Percentiles rank a stretch among this genome's conserved stretches.
These are phyloP conservation scores for Pocillopora verrucosa DNA, from an alignment of 64 coral and sea anemone species.

Conservation along the genomic window DNA sequence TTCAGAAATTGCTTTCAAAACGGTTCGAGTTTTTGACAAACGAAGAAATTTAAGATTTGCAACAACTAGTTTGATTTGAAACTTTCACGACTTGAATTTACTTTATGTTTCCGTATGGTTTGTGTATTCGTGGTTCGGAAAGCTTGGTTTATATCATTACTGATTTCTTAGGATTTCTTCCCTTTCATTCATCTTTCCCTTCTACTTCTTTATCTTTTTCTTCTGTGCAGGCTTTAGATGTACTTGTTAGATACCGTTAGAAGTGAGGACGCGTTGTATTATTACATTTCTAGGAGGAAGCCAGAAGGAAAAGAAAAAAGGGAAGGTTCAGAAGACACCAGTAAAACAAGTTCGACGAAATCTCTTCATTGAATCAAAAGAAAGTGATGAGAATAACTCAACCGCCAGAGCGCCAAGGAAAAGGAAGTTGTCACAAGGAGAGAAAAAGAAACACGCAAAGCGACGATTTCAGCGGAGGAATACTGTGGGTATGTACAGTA, in stretches of 20 bases:
- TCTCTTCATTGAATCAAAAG: conserved; percentile 61
- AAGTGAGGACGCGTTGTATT: no score
- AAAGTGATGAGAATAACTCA: conserved; percentile 18
- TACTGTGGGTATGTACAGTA: conserved; percentile 22
- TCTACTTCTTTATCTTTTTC: neutral
- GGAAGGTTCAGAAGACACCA: conserved; percentile 55
- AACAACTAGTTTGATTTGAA: neutral
- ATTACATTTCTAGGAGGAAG: neutral
- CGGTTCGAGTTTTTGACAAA: no score
- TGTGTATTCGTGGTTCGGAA: neutral
- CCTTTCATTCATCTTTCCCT: no score
- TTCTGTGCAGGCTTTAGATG: neutral
- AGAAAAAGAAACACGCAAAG: conserved; percentile 3
- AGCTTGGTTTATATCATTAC: neutral
- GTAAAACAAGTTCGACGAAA: conserved; percentile 91
- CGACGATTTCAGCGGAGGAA: conserved; percentile 21
- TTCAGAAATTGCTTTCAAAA: no score
- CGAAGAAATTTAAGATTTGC: no score
- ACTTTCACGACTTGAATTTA: neutral
- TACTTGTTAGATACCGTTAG: neutral
- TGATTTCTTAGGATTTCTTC: neutral
- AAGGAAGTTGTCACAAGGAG: neutral
- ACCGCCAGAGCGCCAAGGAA: neutral
- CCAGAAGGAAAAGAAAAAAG: conserved; percentile 22
- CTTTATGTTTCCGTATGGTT: neutral